Evolutionary conservation across 2,797 vertebrate species (phyloP).

Genomic region (Melanogrammus aeglefinus): DNA sequence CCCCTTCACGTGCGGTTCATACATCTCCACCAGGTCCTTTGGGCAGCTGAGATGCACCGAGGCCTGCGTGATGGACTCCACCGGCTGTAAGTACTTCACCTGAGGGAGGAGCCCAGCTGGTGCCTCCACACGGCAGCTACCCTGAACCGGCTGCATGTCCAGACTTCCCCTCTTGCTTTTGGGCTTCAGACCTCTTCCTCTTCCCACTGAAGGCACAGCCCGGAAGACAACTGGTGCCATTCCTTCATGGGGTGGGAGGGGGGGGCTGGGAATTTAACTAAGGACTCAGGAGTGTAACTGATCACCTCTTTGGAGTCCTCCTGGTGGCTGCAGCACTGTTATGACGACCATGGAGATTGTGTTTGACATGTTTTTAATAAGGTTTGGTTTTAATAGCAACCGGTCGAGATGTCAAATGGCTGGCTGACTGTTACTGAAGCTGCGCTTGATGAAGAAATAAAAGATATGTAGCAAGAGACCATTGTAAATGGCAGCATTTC

Average conservation of each 20-base stretch:
- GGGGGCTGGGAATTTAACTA: constrained; percentile 37
- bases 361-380: constrained; percentile 30
- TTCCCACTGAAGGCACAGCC: constrained; percentile 37
- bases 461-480: constrained; percentile 36
- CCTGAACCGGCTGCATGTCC: constrained; percentile 27
- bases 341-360: constrained; percentile 30
- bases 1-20: neutral
- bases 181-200: constrained; percentile 39
- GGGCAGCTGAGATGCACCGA: constrained; percentile 85
- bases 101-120: constrained; percentile 62
- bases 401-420: constrained; percentile 58
- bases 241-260: constrained; percentile 38
- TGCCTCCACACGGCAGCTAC: neutral
- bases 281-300: neutral
- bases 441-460: constrained; percentile 28
- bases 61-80: constrained; percentile 91
- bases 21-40: constrained; percentile 76
- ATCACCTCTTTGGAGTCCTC: constrained; percentile 9
- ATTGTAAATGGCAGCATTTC: constrained; percentile 17
- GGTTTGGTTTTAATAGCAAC: constrained; percentile 44
- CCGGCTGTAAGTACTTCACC: constrained; percentile 91
- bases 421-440: constrained; percentile 68
- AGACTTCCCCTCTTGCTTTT: constrained; percentile 26
- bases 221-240: constrained; percentile 35
- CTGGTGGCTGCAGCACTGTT: constrained; percentile 64